These are phyloP conservation scores for Metacarcinus magister DNA, from an alignment of 2,888 invertebrate species.

Conservation along the genomic window DNA sequence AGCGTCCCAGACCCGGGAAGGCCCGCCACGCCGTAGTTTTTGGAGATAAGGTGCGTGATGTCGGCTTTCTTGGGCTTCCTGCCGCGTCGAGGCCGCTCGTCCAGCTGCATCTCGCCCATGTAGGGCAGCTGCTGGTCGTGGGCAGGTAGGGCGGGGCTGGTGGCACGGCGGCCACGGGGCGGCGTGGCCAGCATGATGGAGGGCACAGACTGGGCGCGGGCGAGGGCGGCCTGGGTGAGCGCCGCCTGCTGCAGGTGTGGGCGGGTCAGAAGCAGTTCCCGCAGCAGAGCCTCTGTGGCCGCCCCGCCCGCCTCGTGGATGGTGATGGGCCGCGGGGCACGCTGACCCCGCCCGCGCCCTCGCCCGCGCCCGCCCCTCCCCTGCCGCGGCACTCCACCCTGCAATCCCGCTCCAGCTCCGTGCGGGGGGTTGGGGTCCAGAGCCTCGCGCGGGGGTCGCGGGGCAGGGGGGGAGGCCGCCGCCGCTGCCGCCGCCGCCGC, in stretches of 20 bases:
- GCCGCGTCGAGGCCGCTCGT: constrained; percentile 93
- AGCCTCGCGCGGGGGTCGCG: constrained; percentile 75
- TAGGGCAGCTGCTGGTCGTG: constrained; percentile 89
- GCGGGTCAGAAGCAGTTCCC: constrained; percentile 80
- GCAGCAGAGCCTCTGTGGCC: constrained; percentile 81
- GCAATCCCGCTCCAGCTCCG: constrained; percentile 58
- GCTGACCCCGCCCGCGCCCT: constrained; percentile 71
- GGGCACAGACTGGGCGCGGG: constrained; percentile 82
- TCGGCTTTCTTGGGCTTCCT: constrained; percentile 96
- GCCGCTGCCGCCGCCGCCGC: constrained; percentile 73
- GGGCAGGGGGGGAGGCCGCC: constrained; percentile 67
- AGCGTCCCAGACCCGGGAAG: constrained; percentile 49
- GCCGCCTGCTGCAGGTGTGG: constrained; percentile 82
- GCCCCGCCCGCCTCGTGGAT: constrained; percentile 82
- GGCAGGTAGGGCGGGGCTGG: constrained; percentile 63
- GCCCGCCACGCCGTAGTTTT: constrained; percentile 89
- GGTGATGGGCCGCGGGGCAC: constrained; percentile 81
- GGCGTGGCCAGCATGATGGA: constrained; percentile 80
- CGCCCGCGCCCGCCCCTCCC: constrained; percentile 73
- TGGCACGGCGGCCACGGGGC: constrained; percentile 47
- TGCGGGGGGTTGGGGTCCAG: constrained; percentile 63
- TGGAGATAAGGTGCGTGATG: constrained; percentile 94
- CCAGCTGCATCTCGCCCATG: constrained; percentile 96
- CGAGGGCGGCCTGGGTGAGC: constrained; percentile 81
- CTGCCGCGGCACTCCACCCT: constrained; percentile 67